Conservation (phyloP, 92 coral and sea anemone genomes). For the Pocillopora meandrina region DNA sequence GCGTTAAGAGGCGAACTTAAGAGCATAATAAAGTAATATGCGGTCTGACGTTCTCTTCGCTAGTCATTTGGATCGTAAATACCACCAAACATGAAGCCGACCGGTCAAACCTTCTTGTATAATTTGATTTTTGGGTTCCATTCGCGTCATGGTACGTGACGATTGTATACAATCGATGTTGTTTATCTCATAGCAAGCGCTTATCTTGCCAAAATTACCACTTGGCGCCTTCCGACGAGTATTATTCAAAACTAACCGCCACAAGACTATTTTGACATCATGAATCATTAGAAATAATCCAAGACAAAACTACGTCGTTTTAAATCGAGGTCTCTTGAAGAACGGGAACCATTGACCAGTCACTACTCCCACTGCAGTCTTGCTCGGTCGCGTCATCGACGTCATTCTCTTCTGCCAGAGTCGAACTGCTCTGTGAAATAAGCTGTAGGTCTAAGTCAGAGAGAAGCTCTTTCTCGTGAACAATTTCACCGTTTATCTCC, state of each 20-base stretch:
- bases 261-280: conserved; percentile 14
- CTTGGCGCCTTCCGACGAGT: conserved; percentile 45
- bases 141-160: conserved; percentile 15
- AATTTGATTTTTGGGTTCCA: neutral
- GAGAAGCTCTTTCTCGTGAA: neutral
- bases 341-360: conserved; percentile 37
- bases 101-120: neutral
- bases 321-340: conserved; percentile 43
- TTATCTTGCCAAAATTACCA: conserved; percentile 44
- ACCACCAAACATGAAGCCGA: conserved; percentile 4
- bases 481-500: neutral
- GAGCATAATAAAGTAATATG: conserved; percentile 35
- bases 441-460: neutral
- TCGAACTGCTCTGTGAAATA: conserved; percentile 8
- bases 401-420: conserved; percentile 9
- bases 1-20: conserved; percentile 44
- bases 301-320: neutral
- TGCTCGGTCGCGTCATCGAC: neutral
- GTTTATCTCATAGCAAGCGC: conserved; percentile 24
- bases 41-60: conserved; percentile 4
- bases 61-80: conserved; percentile 10
- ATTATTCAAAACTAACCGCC: conserved; percentile 51
- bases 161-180: conserved; percentile 19
- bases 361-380: conserved; percentile 11
- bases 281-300: neutral